Base-by-base conservation (phyloP, 2,113 vertebrate genomes). In the Brachyistius frenatus region DNA sequence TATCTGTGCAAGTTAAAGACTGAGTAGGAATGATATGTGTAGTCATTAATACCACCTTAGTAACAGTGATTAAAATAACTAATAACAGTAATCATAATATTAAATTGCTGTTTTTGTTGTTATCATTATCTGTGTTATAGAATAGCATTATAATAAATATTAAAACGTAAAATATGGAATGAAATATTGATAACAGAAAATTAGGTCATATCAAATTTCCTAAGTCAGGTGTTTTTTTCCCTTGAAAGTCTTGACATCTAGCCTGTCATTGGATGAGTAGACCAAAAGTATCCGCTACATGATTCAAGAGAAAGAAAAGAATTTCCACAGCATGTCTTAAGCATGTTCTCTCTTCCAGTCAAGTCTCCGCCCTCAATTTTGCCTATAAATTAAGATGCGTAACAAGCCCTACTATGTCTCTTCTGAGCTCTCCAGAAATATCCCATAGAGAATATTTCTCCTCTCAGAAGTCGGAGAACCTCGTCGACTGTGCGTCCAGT, bases 261-360 rank as follows among this genome's bases (percentile, higher is more conserved):
- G 9, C 37, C 6, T n/a, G 32, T 70, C 14, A 70, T 71, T 76
- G 76, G 80, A 72, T 82, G 88, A 52, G 75, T 37, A 37, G 7
- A 46, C 7, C 9, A 41, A 2, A 10, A 46, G 23, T 36, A 11
- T 73, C 54, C 33, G 8, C 70, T 53, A 2, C 3, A 63, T 66
- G 32, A 46, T 44, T 56, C 7, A 6, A 53, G 14, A 44, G 10
- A 35, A 66, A 11, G 35, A 61, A 53, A 68, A 47, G 71, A 66
- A 60, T 79, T 46, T 36, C 46, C 80, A 80, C 57, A 1, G 0
- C 55, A 76, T 84, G 73, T 63, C 73, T 62, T 41, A 70, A 84
- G 32, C 57, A 89, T 78, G 70, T 88, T 89, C 85, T 81, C n/a
- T 7, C 61, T 89, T 90, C 85, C 81, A n/a, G 80, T 78, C 13